These are phyloP conservation scores for Tachyglossus aculeatus DNA, from an alignment of 2,797 vertebrate genomes.

Conservation along the genomic window DNA sequence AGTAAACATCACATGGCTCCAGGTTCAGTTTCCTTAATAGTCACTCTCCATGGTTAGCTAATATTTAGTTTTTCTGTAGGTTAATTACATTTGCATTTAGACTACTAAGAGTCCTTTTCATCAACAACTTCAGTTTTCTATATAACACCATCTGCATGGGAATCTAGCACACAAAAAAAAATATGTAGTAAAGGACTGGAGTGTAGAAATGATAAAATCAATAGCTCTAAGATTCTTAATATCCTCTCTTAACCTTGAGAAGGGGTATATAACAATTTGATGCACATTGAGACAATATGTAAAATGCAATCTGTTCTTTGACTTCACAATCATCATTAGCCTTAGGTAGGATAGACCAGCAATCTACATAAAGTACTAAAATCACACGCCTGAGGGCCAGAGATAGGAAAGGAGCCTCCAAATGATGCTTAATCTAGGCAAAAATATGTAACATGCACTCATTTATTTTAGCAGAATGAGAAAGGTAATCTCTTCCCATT, in stretches of 20 bases:
- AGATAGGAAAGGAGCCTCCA: slow-evolving; percentile 3
- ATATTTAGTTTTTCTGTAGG: not conserved
- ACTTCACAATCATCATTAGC: slow-evolving; percentile 64
- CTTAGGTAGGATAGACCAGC: slow-evolving; percentile 65
- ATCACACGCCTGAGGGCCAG: not conserved
- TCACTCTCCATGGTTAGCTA: not conserved
- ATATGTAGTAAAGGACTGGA: slow-evolving; percentile 31
- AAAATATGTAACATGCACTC: too few relatives aligned
- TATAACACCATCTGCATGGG: not conserved
- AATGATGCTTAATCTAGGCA: too few relatives aligned
- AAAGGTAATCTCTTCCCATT: too few relatives aligned
- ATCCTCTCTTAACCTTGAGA: slow-evolving; percentile 68
- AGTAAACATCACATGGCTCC: slow-evolving; percentile 11
- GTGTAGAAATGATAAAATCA: slow-evolving; percentile 44
- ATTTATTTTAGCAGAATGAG: too few relatives aligned
- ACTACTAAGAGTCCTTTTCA: slow-evolving; percentile 22
- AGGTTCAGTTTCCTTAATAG: slow-evolving; percentile 32
- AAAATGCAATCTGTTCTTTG: slow-evolving; percentile 68
- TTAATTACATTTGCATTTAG: slow-evolving; percentile 48
- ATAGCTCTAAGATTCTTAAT: slow-evolving; percentile 53
- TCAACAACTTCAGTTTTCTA: slow-evolving; percentile 7
- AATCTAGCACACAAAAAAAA: slow-evolving; percentile 41
- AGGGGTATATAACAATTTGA: slow-evolving; percentile 68
- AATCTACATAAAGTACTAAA: slow-evolving; percentile 52
- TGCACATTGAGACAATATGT: slow-evolving; percentile 69